A percentile compares a stretch with the other conserved stretches of the same genome.
Conservation (phyloP, 2,113 vertebrate species). For the Malurus elegans region DNA sequence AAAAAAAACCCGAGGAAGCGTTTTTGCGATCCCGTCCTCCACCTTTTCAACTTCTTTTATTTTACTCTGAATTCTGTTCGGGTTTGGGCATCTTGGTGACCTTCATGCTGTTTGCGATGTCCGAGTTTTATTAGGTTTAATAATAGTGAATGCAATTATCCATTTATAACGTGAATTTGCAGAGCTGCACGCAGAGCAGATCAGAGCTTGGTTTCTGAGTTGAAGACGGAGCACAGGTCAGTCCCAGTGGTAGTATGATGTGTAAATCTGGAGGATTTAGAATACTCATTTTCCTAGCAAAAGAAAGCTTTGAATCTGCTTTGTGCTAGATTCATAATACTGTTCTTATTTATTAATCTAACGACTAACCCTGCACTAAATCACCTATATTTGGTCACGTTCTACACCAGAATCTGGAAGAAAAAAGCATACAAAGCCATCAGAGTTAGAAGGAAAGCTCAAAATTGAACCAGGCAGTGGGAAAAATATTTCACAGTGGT, state of each 20-base stretch:
- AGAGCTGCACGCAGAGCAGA: not conserved
- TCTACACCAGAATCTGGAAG: not conserved
- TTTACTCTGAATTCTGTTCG: not conserved
- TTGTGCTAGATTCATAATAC: not conserved
- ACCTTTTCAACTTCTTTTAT: not conserved
- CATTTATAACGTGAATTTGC: not conserved
- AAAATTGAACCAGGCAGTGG: not conserved
- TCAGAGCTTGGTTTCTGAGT: not conserved
- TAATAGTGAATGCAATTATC: not conserved
- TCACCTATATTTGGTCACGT: not conserved
- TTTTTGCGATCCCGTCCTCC: too few species aligned
- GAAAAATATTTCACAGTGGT: not conserved
- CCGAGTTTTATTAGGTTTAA: not conserved
- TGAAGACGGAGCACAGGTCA: not conserved
- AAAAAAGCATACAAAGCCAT: not conserved
- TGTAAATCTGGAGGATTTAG: not conserved
- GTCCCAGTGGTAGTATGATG: not conserved
- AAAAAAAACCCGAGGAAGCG: not conserved
- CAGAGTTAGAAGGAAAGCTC: not conserved
- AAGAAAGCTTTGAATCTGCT: not conserved
- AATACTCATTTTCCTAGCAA: not conserved
- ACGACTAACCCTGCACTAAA: not conserved
- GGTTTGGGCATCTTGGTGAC: not conserved
- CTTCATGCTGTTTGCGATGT: not conserved
- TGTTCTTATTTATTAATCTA: not conserved